phyloP scores from a whole-genome alignment of 2,888 invertebrate species.

The Phyllotreta striolata region DNA sequence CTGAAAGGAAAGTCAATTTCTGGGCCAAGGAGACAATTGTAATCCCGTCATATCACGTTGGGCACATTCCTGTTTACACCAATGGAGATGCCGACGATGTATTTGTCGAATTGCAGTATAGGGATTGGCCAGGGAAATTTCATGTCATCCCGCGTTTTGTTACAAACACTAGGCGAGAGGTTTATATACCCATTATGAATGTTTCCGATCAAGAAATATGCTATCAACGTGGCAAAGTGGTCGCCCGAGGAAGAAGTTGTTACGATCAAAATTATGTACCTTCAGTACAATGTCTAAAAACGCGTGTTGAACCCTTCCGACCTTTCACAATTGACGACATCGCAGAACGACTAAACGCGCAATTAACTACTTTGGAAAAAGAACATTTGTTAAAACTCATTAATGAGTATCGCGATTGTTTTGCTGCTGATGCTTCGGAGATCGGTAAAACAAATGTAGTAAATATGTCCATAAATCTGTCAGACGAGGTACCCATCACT shows the following conservation, averaged over 20 bases:
- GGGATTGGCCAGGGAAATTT: slow-evolving; percentile 19
- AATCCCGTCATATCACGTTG: slow-evolving; percentile 33
- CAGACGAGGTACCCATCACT: slow-evolving; percentile 35
- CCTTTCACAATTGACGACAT: not conserved
- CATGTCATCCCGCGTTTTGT: slow-evolving; percentile 32
- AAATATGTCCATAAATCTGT: slow-evolving; percentile 28
- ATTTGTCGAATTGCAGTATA: slow-evolving; percentile 32
- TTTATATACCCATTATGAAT: slow-evolving; percentile 30
- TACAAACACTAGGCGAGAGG: slow-evolving; percentile 15
- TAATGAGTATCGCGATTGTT: slow-evolving; percentile 15
- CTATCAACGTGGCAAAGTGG: slow-evolving; percentile 26
- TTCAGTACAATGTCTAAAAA: not conserved
- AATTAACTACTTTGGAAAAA: not conserved
- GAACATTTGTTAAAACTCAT: not conserved
- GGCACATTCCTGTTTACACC: slow-evolving; percentile 25
- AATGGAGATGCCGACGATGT: slow-evolving; percentile 14
- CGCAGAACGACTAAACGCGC: not conserved
- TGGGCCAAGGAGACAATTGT: slow-evolving; percentile 25
- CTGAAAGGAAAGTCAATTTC: slow-evolving; percentile 18
- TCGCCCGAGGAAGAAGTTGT: slow-evolving; percentile 17
- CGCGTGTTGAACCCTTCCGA: not conserved
- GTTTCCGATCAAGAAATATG: slow-evolving; percentile 18
- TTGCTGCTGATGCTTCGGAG: slow-evolving; percentile 1
- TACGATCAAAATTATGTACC: not conserved
- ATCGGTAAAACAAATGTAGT: not conserved